A percentile compares a stretch with the other conserved stretches of the same genome.
phyloP scores from a whole-genome alignment of 2,888 invertebrate genomes.

The Agrochola circellaris region DNA sequence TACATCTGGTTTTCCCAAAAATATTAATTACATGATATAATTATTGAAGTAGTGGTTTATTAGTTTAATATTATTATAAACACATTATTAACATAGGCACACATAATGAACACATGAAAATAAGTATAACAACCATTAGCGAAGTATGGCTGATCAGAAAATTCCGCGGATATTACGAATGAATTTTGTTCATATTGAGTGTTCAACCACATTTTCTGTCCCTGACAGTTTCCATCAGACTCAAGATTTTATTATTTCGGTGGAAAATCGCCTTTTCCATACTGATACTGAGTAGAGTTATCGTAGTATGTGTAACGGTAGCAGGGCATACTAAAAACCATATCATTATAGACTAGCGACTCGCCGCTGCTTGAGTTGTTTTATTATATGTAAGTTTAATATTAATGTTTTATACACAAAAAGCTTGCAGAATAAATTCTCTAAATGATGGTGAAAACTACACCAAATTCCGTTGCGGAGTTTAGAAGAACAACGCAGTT shows the following conservation, averaged over 20 bases:
- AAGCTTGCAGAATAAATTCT: too few species aligned
- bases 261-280: not conserved
- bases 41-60: not conserved
- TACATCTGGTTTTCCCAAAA: slow-evolving; percentile 22
- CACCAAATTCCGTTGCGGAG: too few species aligned
- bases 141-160: not conserved
- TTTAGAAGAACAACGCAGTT: too few species aligned
- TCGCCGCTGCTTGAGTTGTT: not conserved
- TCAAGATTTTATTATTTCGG: not conserved
- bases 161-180: not conserved
- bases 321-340: not conserved
- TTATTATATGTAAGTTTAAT: too few species aligned
- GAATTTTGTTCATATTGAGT: not conserved
- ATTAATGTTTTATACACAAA: too few species aligned
- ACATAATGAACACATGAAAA: not conserved
- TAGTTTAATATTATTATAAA: slow-evolving; percentile 4
- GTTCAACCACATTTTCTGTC: not conserved
- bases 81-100: not conserved
- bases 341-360: not conserved
- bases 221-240: not conserved
- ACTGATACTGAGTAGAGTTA: not conserved
- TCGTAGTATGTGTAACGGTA: not conserved
- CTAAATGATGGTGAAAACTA: too few species aligned
- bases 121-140: not conserved
- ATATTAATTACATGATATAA: not conserved